A percentile compares a stretch with the other conserved stretches of the same genome.
Conservation (phyloP, 2,888 invertebrate genomes). For the Synanthedon myopaeformis region DNA sequence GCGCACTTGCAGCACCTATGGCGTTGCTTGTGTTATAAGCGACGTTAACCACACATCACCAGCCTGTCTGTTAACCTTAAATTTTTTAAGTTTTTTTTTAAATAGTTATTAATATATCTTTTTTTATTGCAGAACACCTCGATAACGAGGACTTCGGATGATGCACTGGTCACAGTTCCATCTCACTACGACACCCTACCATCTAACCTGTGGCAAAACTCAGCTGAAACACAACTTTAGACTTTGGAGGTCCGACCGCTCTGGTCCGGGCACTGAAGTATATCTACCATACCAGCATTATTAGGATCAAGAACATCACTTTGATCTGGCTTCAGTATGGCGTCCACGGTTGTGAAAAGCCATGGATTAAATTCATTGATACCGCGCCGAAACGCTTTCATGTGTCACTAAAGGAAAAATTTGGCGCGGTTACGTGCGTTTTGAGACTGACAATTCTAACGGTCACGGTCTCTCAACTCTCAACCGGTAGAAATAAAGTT, state of each 20-base stretch:
- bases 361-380: constrained; percentile 23
- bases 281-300: constrained; percentile 47
- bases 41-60: too few species aligned
- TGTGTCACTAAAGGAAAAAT: constrained; percentile 22
- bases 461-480: background rate
- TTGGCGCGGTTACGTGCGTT: constrained; percentile 31
- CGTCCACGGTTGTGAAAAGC: constrained; percentile 53
- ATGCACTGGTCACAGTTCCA: constrained; percentile 81
- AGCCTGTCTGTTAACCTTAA: too few species aligned
- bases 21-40: too few species aligned
- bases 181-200: constrained; percentile 77
- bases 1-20: too few species aligned
- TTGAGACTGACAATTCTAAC: background rate
- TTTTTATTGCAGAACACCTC: constrained; percentile 75
- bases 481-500: background rate
- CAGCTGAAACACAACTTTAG: constrained; percentile 57
- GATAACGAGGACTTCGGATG: constrained; percentile 74
- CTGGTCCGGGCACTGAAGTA: constrained; percentile 19
- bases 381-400: constrained; percentile 26
- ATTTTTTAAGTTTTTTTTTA: too few species aligned
- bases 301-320: constrained; percentile 19
- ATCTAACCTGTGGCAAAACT: constrained; percentile 59
- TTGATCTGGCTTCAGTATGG: constrained; percentile 19
- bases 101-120: background rate
- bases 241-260: constrained; percentile 22